phyloP scores from a whole-genome alignment of 2,888 invertebrate genomes.

The Orthosia cruda region DNA sequence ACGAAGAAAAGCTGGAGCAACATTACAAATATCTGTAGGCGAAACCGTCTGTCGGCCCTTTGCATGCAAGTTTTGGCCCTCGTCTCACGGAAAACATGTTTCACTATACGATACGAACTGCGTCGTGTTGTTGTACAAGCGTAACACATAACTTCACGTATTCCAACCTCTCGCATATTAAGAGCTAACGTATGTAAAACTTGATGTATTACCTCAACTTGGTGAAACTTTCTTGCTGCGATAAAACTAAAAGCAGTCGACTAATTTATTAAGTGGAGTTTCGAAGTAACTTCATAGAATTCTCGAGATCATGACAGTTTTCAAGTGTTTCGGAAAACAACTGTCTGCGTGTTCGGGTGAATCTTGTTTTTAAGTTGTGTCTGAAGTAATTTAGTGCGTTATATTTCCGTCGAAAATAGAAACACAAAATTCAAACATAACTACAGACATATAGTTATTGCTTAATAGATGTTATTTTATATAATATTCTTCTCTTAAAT shows the following conservation, averaged over 20 bases:
- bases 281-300: slow-evolving; percentile 12
- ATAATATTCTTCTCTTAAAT: slow-evolving; percentile 14
- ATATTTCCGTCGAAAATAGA: not conserved
- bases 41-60: slow-evolving; percentile 62
- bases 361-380: slow-evolving; percentile 5
- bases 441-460: not conserved
- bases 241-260: slow-evolving; percentile 40
- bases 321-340: slow-evolving; percentile 21
- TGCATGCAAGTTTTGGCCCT: slow-evolving; percentile 76
- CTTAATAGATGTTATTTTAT: slow-evolving; percentile 1
- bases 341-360: not conserved
- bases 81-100: slow-evolving; percentile 81
- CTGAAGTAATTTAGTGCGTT: not conserved
- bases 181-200: slow-evolving; percentile 53
- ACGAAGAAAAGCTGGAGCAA: slow-evolving; percentile 30
- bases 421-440: not conserved
- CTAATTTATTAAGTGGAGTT: slow-evolving; percentile 41
- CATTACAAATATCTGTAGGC: slow-evolving; percentile 38
- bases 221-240: slow-evolving; percentile 47
- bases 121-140: slow-evolving; percentile 57
- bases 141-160: slow-evolving; percentile 66
- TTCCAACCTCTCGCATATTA: slow-evolving; percentile 44
- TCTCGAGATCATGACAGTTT: not conserved
- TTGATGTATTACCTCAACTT: slow-evolving; percentile 44
- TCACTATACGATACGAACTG: slow-evolving; percentile 70